These are phyloP conservation scores for Geodia barretti DNA, from an alignment of 37 sponge, comb jelly and placozoan species.

Conservation along the genomic window DNA sequence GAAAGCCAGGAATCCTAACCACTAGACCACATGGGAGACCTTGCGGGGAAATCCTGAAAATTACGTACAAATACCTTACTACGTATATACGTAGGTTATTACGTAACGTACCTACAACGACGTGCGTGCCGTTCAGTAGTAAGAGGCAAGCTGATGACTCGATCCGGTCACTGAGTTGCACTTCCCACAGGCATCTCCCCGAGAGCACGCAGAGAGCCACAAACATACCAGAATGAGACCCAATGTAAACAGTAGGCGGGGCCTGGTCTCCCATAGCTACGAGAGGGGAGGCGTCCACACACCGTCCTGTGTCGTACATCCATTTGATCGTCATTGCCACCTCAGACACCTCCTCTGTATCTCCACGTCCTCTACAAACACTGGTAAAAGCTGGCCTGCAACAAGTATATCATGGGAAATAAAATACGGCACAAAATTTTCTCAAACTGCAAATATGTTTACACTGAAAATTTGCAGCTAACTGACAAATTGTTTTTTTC, in stretches of 20 bases:
- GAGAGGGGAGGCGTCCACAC: slow-evolving; percentile 95
- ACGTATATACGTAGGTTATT: too few species aligned
- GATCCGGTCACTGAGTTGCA: slow-evolving; percentile 63
- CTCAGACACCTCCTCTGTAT: background rate
- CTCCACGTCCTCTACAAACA: background rate
- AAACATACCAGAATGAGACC: slow-evolving; percentile 86
- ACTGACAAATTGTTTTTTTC: too few species aligned
- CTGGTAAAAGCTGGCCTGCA: background rate
- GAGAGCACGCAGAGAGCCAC: slow-evolving; percentile 33
- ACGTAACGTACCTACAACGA: slow-evolving; percentile 71
- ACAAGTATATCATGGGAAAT: background rate
- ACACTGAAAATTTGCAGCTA: too few species aligned
- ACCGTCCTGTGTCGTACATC: slow-evolving; percentile 63
- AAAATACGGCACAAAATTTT: too few species aligned
- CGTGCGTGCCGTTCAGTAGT: slow-evolving; percentile 70
- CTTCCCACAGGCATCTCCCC: slow-evolving; percentile 67
- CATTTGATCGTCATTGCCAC: slow-evolving; percentile 29
- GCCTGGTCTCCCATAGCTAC: slow-evolving; percentile 32
- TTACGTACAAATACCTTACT: background rate
- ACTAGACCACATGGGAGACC: slow-evolving; percentile 82
- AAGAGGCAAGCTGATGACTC: slow-evolving; percentile 82
- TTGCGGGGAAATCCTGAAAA: background rate
- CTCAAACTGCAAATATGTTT: too few species aligned
- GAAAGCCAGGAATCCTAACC: slow-evolving; percentile 91
- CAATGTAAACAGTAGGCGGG: slow-evolving; percentile 41